phyloP scores from a whole-genome alignment of 2,888 invertebrate genomes.

The Cantharis nigra region DNA sequence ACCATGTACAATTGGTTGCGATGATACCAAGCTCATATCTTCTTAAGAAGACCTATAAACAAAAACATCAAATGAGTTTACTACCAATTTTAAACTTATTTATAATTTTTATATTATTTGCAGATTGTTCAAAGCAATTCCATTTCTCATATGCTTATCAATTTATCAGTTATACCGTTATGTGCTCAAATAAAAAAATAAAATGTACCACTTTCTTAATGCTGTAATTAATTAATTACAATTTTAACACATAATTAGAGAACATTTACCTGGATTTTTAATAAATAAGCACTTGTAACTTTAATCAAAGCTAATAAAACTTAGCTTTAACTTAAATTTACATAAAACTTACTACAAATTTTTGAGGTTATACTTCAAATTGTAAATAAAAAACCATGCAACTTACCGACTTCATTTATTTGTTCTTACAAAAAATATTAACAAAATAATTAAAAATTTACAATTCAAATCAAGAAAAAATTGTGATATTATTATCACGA shows the following conservation, averaged over 20 bases:
- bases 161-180: too few relatives aligned
- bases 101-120: too few relatives aligned
- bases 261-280: neutral
- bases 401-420: neutral
- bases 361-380: neutral
- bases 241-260: neutral
- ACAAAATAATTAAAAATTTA: neutral
- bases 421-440: neutral
- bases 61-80: neutral
- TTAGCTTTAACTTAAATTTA: too few relatives aligned
- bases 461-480: neutral
- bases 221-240: too few relatives aligned
- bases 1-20: slow-evolving; percentile 60
- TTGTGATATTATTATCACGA: neutral
- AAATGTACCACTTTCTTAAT: too few relatives aligned
- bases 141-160: too few relatives aligned
- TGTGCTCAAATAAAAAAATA: too few relatives aligned
- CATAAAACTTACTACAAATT: neutral
- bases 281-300: neutral
- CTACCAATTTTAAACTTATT: neutral
- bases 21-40: slow-evolving; percentile 38
- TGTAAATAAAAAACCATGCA: neutral
- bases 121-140: too few relatives aligned
- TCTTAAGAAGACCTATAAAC: slow-evolving; percentile 51
- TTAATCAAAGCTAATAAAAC: too few relatives aligned